phyloP scores from a whole-genome alignment of 2,797 vertebrate species.

The Eulemur coronatus region DNA sequence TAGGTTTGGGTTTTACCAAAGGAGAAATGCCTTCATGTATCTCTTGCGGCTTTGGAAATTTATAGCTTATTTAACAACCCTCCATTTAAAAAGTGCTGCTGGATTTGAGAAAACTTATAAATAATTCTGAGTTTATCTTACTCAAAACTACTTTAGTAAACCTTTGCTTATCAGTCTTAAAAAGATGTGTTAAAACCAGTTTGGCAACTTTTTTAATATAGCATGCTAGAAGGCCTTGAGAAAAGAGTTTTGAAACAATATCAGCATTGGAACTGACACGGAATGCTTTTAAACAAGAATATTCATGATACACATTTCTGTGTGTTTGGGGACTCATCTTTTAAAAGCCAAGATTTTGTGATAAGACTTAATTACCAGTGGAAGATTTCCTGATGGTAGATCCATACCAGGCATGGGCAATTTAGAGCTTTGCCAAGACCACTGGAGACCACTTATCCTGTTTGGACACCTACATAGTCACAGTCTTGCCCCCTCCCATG shows the following conservation, averaged over 20 bases:
- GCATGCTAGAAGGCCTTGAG: conserved; percentile 83
- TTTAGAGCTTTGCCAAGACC: conserved; percentile 67
- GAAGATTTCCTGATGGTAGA: conserved; percentile 28
- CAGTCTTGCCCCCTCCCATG: background rate
- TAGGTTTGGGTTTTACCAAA: background rate
- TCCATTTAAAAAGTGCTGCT: conserved; percentile 29
- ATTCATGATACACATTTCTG: conserved; percentile 66
- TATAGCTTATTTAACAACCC: background rate
- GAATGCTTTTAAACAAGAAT: conserved; percentile 68
- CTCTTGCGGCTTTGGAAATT: conserved; percentile 34
- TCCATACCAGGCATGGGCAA: background rate
- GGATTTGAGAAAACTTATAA: conserved; percentile 53
- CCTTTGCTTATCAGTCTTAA: conserved; percentile 84
- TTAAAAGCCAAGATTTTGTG: conserved; percentile 48
- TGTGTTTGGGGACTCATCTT: conserved; percentile 54
- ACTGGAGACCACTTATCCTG: conserved; percentile 13
- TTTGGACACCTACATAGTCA: background rate
- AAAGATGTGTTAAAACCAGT: conserved; percentile 89
- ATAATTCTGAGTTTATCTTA: conserved; percentile 70
- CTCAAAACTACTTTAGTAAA: conserved; percentile 79
- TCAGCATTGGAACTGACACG: conserved; percentile 72
- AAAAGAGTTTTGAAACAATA: conserved; percentile 84
- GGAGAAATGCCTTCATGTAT: conserved; percentile 31
- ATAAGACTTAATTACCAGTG: conserved; percentile 33
- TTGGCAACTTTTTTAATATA: conserved; percentile 82